Conservation (phyloP, 1,140 invertebrate genomes). For the Zaprionus africanus region DNA sequence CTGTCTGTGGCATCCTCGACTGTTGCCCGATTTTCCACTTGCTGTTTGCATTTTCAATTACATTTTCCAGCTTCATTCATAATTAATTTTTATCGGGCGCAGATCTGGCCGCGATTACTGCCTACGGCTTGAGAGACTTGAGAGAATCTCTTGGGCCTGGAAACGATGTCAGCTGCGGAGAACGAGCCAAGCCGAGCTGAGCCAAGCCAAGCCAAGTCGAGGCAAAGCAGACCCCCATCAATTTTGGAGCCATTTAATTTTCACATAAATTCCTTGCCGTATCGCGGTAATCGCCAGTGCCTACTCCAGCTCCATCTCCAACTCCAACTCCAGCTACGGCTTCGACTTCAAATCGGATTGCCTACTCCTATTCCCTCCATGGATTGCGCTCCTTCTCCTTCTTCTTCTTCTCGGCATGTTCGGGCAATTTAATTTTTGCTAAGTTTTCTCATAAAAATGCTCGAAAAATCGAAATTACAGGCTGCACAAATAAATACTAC, state of each 20-base stretch:
- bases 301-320: constrained; percentile 4
- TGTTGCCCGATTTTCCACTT: constrained; percentile 68
- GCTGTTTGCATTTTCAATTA: constrained; percentile 81
- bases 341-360: not conserved
- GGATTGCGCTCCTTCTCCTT: not conserved
- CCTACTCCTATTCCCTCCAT: not conserved
- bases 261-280: constrained; percentile 78
- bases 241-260: constrained; percentile 73
- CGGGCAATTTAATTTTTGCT: constrained; percentile 78
- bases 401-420: constrained; percentile 52
- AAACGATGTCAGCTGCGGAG: constrained; percentile 65
- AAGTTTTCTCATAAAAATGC: constrained; percentile 83
- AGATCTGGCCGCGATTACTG: constrained; percentile 73
- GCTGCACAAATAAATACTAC: constrained; percentile 36
- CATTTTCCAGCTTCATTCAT: constrained; percentile 62
- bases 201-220: not conserved
- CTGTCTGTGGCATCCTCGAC: constrained; percentile 21
- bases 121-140: constrained; percentile 40
- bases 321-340: not conserved
- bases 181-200: constrained; percentile 1
- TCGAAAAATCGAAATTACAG: constrained; percentile 78
- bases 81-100: constrained; percentile 78
- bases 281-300: constrained; percentile 58
- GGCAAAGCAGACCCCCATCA: constrained; percentile 48
- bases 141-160: constrained; percentile 44